Percentiles rank a stretch among this genome's conserved stretches.
Evolutionary conservation across 1,140 invertebrate species (phyloP).

Genomic region (Paracyclopina nana): DNA sequence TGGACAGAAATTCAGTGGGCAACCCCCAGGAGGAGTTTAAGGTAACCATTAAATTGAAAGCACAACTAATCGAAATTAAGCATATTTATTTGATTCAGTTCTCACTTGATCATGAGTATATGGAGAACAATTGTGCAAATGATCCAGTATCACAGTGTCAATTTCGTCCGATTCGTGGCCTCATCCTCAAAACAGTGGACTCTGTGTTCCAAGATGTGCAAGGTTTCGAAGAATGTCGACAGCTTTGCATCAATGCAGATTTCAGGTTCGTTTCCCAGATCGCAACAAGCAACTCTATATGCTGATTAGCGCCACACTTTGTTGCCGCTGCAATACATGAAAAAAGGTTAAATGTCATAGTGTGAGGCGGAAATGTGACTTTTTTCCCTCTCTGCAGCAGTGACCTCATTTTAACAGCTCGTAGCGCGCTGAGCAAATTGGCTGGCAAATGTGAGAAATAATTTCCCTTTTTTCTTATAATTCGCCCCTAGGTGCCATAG

Average conservation of each 20-base stretch:
- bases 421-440: no score
- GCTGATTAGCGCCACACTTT: no score
- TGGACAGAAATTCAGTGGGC: constrained; percentile 2
- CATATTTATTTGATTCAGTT: not conserved
- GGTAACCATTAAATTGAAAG: not conserved
- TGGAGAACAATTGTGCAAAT: constrained; percentile 74
- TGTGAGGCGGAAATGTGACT: no score
- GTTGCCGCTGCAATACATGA: no score
- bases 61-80: not conserved
- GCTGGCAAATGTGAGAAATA: no score
- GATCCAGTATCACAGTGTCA: constrained; percentile 78
- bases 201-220: constrained; percentile 41
- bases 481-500: constrained; percentile 27
- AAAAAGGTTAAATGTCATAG: no score
- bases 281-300: no score
- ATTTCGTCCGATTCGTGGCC: constrained; percentile 64
- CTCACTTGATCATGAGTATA: constrained; percentile 41
- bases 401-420: no score
- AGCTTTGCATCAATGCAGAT: not conserved
- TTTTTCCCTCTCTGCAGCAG: no score
- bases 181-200: constrained; percentile 78
- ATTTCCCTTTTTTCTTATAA: no score
- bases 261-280: no score
- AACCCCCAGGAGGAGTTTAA: not conserved
- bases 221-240: not conserved